These are phyloP conservation scores for Cossypha dichroa DNA, from an alignment of 2,797 vertebrate genomes.

Conservation along the genomic window DNA sequence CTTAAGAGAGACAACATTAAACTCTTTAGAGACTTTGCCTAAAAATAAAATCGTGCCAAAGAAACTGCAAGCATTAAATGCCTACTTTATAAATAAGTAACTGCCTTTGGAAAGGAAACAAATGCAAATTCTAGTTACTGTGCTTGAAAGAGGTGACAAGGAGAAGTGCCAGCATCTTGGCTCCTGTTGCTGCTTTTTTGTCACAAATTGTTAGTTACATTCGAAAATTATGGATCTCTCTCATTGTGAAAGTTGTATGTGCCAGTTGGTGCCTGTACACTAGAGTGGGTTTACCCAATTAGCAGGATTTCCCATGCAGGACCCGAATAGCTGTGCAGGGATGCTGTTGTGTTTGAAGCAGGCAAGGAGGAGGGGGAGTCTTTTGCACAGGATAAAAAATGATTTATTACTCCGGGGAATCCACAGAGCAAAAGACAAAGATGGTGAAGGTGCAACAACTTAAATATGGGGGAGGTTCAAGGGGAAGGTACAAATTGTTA, in stretches of 20 bases:
- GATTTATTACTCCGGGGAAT: no score
- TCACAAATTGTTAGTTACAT: conserved; percentile 71
- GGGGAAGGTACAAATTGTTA: no score
- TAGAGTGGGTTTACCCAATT: conserved; percentile 54
- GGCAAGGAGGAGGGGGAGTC: no score
- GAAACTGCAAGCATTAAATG: neutral
- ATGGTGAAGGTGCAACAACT: no score
- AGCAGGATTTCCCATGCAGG: conserved; percentile 49
- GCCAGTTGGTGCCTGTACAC: conserved; percentile 63
- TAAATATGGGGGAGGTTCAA: no score
- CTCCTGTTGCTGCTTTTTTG: conserved; percentile 37
- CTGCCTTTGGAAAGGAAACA: conserved; percentile 50
- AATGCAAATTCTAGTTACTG: conserved; percentile 35
- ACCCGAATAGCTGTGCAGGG: neutral
- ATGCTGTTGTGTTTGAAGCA: no score
- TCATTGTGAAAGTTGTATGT: conserved; percentile 29
- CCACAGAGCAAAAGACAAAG: no score
- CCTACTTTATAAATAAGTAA: conserved; percentile 39
- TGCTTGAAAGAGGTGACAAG: conserved; percentile 47
- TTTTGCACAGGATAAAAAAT: no score
- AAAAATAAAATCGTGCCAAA: neutral
- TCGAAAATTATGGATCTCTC: conserved; percentile 50
- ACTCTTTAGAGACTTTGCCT: neutral
- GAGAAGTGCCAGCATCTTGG: conserved; percentile 58
- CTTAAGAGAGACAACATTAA: neutral